These are phyloP conservation scores for Harlomillsia oculata DNA, from an alignment of 1,140 invertebrate genomes.

Conservation along the genomic window DNA sequence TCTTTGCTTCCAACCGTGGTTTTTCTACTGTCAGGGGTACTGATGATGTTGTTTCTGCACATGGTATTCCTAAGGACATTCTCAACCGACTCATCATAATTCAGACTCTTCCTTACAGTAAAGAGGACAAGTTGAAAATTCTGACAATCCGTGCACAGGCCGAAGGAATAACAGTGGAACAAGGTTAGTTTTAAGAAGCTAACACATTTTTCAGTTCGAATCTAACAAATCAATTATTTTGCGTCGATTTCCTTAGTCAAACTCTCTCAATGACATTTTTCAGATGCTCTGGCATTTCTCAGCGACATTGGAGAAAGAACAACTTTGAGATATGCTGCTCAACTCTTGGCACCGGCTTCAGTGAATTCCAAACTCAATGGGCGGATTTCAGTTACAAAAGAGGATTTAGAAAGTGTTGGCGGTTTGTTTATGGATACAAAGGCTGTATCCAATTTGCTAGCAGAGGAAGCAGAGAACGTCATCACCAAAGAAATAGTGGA, in stretches of 20 bases:
- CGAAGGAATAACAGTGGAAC: conserved; percentile 78
- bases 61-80: conserved; percentile 90
- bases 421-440: conserved; percentile 90
- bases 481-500: too few relatives aligned
- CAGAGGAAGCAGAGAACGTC: too few relatives aligned
- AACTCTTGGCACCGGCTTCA: conserved; percentile 82
- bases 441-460: conserved; percentile 83
- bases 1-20: conserved; percentile 99
- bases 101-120: conserved; percentile 72
- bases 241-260: too few relatives aligned
- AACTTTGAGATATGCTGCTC: conserved; percentile 86
- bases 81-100: conserved; percentile 90
- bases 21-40: conserved; percentile 85
- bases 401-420: conserved; percentile 74
- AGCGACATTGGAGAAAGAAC: conserved; percentile 74
- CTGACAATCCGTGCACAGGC: conserved; percentile 79
- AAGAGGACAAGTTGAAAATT: conserved; percentile 74
- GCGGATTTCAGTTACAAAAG: conserved; percentile 61
- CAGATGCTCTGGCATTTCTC: conserved; percentile 62
- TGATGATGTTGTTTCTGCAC: conserved; percentile 83
- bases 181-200: too few relatives aligned
- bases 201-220: too few relatives aligned
- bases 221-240: too few relatives aligned
- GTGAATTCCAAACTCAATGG: conserved; percentile 85
- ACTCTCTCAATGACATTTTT: too few relatives aligned